A percentile compares a stretch with the other conserved stretches of the same genome.
These are phyloP conservation scores for Alloscopus bannaensis DNA, from an alignment of 2,888 invertebrate species.

Conservation along the genomic window DNA sequence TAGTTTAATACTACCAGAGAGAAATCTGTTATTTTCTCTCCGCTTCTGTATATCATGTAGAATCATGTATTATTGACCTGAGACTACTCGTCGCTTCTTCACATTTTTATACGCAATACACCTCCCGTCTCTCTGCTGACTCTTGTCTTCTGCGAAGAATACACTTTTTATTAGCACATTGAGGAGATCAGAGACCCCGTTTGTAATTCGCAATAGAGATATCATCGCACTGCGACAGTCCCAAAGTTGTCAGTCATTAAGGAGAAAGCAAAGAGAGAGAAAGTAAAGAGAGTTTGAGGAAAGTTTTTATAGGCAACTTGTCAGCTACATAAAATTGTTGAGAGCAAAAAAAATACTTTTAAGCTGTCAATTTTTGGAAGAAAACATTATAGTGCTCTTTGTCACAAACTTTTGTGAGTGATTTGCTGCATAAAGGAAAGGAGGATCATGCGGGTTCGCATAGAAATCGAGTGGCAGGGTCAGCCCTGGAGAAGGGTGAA, in stretches of 20 bases:
- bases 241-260: not conserved
- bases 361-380: not conserved
- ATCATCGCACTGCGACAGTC: constrained; percentile 17
- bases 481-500: constrained; percentile 48
- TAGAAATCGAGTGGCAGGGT: constrained; percentile 62
- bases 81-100: not conserved
- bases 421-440: not conserved
- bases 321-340: not conserved
- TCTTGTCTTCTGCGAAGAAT: not conserved
- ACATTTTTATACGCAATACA: not conserved
- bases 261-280: not conserved
- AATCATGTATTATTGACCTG: not conserved
- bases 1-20: too few species aligned
- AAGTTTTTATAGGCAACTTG: not conserved
- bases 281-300: not conserved
- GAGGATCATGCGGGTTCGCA: constrained; percentile 42
- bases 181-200: constrained; percentile 17
- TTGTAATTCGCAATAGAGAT: constrained; percentile 13
- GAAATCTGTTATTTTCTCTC: not conserved
- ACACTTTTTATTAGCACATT: constrained; percentile 1
- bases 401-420: not conserved
- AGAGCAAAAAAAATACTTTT: not conserved
- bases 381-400: not conserved
- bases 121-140: not conserved
- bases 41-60: not conserved